Percentiles rank a stretch among this genome's conserved stretches.
Evolutionary conservation across 2,888 invertebrate genomes (phyloP).

Genomic region (Disparrhopalites patrizii): DNA sequence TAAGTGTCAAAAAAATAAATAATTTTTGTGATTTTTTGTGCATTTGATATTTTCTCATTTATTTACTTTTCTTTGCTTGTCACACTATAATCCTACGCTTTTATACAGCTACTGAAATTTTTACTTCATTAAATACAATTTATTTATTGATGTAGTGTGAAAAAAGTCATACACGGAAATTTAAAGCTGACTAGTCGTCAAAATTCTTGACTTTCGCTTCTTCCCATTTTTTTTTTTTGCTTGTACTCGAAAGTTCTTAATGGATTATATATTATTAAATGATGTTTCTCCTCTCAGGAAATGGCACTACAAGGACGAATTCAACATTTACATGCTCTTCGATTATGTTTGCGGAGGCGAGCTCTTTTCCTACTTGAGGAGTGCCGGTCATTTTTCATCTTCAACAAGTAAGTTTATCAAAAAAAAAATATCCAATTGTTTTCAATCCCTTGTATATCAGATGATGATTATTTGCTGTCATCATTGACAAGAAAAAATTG

Average conservation of each 20-base stretch:
- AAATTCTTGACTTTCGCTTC: no score
- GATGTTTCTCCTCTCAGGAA: constrained; percentile 22
- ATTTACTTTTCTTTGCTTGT: neutral
- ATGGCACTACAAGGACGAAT: constrained; percentile 60
- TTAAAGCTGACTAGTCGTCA: no score
- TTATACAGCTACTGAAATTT: neutral
- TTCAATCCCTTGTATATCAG: neutral
- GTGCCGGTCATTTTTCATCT: constrained; percentile 74
- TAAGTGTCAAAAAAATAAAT: constrained; percentile 56
- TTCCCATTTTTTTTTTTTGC: no score
- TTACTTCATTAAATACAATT: neutral
- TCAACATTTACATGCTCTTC: constrained; percentile 91
- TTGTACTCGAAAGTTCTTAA: neutral
- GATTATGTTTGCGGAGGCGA: constrained; percentile 97
- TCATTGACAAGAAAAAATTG: no score
- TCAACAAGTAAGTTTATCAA: constrained; percentile 60
- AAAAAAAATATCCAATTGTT: neutral
- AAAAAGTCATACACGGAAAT: neutral
- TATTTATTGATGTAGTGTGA: neutral
- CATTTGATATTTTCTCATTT: neutral
- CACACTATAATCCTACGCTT: no score
- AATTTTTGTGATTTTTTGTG: neutral
- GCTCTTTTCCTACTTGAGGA: constrained; percentile 89
- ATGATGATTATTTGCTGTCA: neutral
- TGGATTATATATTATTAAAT: neutral